phyloP scores from a whole-genome alignment of 2,113 vertebrate genomes.

The Myxocyprinus asiaticus region DNA sequence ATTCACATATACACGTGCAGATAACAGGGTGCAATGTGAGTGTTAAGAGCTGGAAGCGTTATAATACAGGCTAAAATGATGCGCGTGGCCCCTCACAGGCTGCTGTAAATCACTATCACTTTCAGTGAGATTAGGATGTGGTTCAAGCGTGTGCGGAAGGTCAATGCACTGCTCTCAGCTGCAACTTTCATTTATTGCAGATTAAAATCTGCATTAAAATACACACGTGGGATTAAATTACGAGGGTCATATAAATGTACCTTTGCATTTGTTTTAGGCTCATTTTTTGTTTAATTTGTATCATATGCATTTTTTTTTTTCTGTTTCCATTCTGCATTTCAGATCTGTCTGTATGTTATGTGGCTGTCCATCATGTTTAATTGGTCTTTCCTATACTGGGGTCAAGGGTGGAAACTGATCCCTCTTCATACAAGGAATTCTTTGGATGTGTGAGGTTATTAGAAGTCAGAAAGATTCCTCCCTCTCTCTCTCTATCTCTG shows the following conservation, averaged over 20 bases:
- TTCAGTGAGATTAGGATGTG: constrained; percentile 59
- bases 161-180: constrained; percentile 56
- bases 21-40: constrained; percentile 8
- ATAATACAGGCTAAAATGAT: constrained; percentile 42
- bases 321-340: constrained; percentile 52
- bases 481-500: constrained; percentile 45
- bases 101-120: constrained; percentile 57
- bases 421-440: constrained; percentile 63
- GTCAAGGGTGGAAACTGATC: constrained; percentile 69
- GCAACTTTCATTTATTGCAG: constrained; percentile 57
- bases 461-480: constrained; percentile 60
- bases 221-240: constrained; percentile 14
- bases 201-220: constrained; percentile 48
- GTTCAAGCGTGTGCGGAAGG: constrained; percentile 58
- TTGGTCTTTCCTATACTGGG: constrained; percentile 62
- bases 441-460: constrained; percentile 59
- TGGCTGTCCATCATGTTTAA: constrained; percentile 72
- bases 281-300: constrained; percentile 29
- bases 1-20: constrained; percentile 8
- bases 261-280: constrained; percentile 19
- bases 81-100: constrained; percentile 57
- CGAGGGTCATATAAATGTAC: constrained; percentile 26
- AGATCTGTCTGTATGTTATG: constrained; percentile 58
- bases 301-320: constrained; percentile 28
- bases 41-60: constrained; percentile 4